phyloP scores from a whole-genome alignment of 37 sponge, comb jelly and placozoan genomes.

The Lycopodina hypogea region DNA sequence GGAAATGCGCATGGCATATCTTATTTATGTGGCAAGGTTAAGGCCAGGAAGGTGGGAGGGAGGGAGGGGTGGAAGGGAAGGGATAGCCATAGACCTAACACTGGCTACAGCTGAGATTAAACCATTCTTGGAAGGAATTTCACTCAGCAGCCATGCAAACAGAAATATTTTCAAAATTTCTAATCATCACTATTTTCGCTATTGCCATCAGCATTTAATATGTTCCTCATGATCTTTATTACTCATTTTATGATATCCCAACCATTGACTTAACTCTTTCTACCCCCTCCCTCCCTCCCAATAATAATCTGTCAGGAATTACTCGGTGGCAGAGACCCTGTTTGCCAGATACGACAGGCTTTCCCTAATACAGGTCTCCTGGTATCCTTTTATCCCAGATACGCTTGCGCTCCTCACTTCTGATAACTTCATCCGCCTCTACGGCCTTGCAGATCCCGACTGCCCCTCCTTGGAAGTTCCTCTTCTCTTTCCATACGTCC shows the following conservation, averaged over 20 bases:
- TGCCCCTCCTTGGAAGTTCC: slow-evolving; percentile 12
- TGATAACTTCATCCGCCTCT: slow-evolving; percentile 38
- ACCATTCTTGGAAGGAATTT: no score
- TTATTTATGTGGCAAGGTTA: no score
- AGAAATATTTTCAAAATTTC: no score
- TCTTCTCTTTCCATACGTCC: slow-evolving; percentile 6
- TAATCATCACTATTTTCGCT: no score
- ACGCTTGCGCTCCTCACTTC: slow-evolving; percentile 35
- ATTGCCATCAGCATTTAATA: no score
- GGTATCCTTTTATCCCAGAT: slow-evolving; percentile 19
- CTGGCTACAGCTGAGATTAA: no score
- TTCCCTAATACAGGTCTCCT: slow-evolving; percentile 22
- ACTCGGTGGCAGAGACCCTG: slow-evolving; percentile 9
- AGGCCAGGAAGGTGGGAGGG: no score
- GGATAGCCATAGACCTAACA: no score
- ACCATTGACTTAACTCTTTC: not conserved
- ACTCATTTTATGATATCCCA: not conserved
- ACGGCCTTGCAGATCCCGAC: slow-evolving; percentile 31
- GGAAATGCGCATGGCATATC: no score
- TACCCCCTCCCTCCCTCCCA: not conserved
- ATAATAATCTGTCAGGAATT: not conserved
- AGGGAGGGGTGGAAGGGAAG: no score
- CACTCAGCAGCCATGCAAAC: no score
- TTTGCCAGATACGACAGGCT: slow-evolving; percentile 34
- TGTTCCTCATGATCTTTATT: not conserved